phyloP scores from a whole-genome alignment of 2,888 invertebrate genomes.

The Dryobota labecula region DNA sequence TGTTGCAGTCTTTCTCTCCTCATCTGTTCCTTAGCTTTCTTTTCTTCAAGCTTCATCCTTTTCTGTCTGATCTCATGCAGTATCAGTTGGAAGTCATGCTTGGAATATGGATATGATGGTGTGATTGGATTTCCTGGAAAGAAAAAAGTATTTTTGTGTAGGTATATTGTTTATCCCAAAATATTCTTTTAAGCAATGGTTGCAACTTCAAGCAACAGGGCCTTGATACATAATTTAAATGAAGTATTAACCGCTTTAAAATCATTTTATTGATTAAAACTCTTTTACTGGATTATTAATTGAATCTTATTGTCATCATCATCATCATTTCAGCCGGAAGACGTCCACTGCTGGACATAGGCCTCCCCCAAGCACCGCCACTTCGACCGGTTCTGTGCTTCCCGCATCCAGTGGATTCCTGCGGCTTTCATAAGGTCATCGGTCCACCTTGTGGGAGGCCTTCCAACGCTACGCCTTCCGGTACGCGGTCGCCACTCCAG shows the following conservation, averaged over 20 bases:
- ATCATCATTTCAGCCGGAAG: too few species aligned
- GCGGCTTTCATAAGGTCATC: too few species aligned
- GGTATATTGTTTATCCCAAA: neutral
- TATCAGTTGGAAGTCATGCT: constrained; percentile 87
- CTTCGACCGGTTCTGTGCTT: too few species aligned
- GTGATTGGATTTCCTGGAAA: constrained; percentile 79
- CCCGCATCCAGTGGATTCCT: too few species aligned
- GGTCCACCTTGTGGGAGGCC: too few species aligned
- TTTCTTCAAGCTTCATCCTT: constrained; percentile 79
- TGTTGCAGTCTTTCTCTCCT: constrained; percentile 76
- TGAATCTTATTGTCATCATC: neutral
- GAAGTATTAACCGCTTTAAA: neutral
- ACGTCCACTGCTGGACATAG: too few species aligned
- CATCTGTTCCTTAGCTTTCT: constrained; percentile 75
- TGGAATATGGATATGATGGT: constrained; percentile 86
- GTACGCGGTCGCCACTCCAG: too few species aligned
- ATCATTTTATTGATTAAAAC: neutral
- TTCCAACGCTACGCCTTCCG: too few species aligned
- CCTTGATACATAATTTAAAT: neutral
- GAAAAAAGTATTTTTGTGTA: constrained; percentile 15
- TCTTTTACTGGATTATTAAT: constrained; percentile 2
- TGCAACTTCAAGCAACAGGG: neutral
- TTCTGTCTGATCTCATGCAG: constrained; percentile 85
- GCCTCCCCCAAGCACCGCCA: too few species aligned
- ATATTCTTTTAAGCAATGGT: neutral